Evolutionary conservation across 2,888 invertebrate genomes (phyloP).

Genomic region (Drosophila meridionalis): DNA sequence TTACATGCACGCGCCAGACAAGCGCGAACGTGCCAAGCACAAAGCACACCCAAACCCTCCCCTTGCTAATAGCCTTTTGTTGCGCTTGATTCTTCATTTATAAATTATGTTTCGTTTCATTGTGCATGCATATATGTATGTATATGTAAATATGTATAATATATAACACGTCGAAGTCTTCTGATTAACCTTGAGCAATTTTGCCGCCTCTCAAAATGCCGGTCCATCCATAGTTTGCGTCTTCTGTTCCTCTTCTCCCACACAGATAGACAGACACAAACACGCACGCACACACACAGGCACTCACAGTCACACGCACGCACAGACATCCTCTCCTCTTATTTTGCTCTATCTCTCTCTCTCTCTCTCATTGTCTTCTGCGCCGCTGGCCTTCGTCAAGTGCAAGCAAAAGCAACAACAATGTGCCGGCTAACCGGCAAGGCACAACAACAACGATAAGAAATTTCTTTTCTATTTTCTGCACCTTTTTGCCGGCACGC

Average conservation of each 20-base stretch:
- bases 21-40: constrained; percentile 57
- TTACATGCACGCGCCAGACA: constrained; percentile 73
- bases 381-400: constrained; percentile 43
- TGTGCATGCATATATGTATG: neutral
- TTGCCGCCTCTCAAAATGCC: constrained; percentile 37
- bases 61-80: constrained; percentile 1
- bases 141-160: neutral
- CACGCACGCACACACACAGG: neutral
- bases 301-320: constrained; percentile 1
- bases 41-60: neutral
- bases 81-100: constrained; percentile 13
- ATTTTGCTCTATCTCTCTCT: neutral
- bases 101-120: constrained; percentile 59
- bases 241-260: neutral
- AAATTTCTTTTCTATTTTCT: constrained; percentile 40
- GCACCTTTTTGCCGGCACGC: constrained; percentile 54
- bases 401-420: constrained; percentile 50
- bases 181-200: constrained; percentile 72
- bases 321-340: neutral
- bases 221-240: constrained; percentile 13
- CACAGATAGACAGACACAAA: too few species aligned
- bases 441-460: constrained; percentile 16
- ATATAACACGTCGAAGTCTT: constrained; percentile 32
- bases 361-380: constrained; percentile 1
- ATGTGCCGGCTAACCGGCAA: constrained; percentile 59